Evolutionary conservation across 1,140 invertebrate species (phyloP), one percentile per base, ranked within the genome.

Genomic region (Lepidurus packardi): DNA sequence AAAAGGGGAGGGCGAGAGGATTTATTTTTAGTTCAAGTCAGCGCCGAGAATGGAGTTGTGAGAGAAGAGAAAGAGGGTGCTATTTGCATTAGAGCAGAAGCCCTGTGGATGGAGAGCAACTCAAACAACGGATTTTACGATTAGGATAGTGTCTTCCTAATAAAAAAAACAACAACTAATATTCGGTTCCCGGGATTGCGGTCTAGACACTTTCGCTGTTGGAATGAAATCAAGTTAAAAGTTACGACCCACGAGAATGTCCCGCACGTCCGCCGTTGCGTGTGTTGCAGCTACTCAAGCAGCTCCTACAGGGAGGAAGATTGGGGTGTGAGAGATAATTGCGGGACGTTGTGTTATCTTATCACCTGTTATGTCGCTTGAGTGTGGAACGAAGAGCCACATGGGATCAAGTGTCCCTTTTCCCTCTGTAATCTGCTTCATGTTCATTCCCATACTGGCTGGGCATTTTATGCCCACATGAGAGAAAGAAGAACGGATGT

Each of bases 251-350:
- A n/a, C 53, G 21, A 21, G 8, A n/a, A n/a, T 16, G 16, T 16
- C 53, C 53, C 16, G 45, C 53, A 9, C 21, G 53, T 7, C 53
- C 21, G 53, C 13, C 13, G 8, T 65, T 65, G 53, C 53, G 53
- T 65, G 53, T n/a, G 53, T 21, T 65, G 16, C 21, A n/a, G 16
- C 53, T 65, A 65, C 53, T 65, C 9, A 21, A 65, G n/a, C 13
- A 16, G 21, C n/a, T 65, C 53, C 53, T 65, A 65, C 53, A 16
- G 53, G 53, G 53, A 65, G 21, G 53, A 65, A 65, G 53, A 65
- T 65, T 65, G 53, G 53, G 53, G 53, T 65, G n/a, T 65, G 53
- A 65, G 53, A 65, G 53, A 65, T 65, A 65, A 65, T 65, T 65
- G 53, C 53, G 53, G 53, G 53, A n/a, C 53, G 53, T 65, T 65